Conservation (phyloP, 1,140 invertebrate genomes). For the Pseudoatta argentina region DNA sequence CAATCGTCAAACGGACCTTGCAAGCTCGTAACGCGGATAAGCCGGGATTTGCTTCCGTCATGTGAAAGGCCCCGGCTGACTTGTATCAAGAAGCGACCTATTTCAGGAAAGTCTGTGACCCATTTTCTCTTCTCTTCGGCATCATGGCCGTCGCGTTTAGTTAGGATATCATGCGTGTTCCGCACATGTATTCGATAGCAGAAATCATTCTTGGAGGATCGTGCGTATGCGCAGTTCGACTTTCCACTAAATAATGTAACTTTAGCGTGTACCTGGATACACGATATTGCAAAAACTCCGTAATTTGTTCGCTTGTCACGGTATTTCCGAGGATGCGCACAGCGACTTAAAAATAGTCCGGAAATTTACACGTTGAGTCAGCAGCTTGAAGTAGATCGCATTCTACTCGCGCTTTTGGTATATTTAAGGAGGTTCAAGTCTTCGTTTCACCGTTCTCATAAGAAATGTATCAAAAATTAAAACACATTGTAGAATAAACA, state of each 20-base stretch:
- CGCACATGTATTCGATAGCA: neutral
- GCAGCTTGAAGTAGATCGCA: conserved; percentile 51
- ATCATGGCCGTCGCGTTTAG: neutral
- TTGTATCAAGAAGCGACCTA: conserved; percentile 58
- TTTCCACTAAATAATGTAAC: too few species aligned
- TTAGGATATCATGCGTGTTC: neutral
- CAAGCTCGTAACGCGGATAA: conserved; percentile 43
- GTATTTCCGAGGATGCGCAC: conserved; percentile 56
- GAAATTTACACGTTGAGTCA: conserved; percentile 63
- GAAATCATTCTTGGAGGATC: conserved; percentile 23
- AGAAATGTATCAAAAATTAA: neutral
- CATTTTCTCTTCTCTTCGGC: conserved; percentile 61
- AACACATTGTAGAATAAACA: too few species aligned
- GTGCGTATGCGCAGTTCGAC: too few species aligned
- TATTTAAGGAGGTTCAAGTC: neutral
- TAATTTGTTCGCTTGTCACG: conserved; percentile 32
- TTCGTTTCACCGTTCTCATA: neutral
- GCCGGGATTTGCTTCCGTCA: conserved; percentile 26
- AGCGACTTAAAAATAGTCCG: conserved; percentile 48
- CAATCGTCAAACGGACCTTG: neutral
- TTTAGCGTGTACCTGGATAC: too few species aligned
- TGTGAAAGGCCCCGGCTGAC: conserved; percentile 18
- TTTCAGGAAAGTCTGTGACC: conserved; percentile 69
- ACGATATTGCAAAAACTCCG: too few species aligned
- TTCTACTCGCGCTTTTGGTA: conserved; percentile 17